Base-by-base conservation (phyloP, 2,113 vertebrate genomes). In the Polyodon spathula region DNA sequence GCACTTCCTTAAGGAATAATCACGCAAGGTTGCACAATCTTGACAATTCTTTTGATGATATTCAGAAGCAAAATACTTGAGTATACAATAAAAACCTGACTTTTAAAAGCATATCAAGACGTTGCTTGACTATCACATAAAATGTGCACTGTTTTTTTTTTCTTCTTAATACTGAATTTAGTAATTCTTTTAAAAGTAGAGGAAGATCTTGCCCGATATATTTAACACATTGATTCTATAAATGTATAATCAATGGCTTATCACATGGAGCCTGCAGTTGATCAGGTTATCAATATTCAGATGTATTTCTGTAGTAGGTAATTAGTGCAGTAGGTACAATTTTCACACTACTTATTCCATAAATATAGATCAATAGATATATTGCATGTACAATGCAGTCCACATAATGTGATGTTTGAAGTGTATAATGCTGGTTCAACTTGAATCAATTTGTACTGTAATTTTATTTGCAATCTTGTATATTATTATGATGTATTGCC, bases 61-160 rank as follows among this genome's bases (percentile, higher is more conserved):
- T 38, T 60, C 74, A 81, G 73, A 76, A 69, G 53, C 66, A 62
- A 68, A 74, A 73, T 54, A 74, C 64, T 72, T 71, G 65, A 81
- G 70, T 76, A 64, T 57, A 76, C 67, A 66, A 54, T 75, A 43
- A 62, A 12, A 44, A 40, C 27, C 53, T 43, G 40, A 16, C 6
- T 61, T 65, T 62, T 62, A 54, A 43, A 64, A 69, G 51, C 16
- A n/a, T n/a, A n/a, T n/a, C n/a, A n/a, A 79, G 88, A 87, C 86
- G 86, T 83, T 88, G 87, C 86, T 90, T 86, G 87, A 91, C 89
- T 88, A 89, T 92, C 88, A 90, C 77, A 78, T 78, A 84, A 80
- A 85, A 84, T 87, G 83, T 89, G 85, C 86, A 88, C 82, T 88
- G 77, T 51, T 52, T 86, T 84, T 83, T 69, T 84, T 87, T 81